Evolutionary conservation across 2,888 invertebrate genomes (phyloP).

Genomic region (Oithona nana): DNA sequence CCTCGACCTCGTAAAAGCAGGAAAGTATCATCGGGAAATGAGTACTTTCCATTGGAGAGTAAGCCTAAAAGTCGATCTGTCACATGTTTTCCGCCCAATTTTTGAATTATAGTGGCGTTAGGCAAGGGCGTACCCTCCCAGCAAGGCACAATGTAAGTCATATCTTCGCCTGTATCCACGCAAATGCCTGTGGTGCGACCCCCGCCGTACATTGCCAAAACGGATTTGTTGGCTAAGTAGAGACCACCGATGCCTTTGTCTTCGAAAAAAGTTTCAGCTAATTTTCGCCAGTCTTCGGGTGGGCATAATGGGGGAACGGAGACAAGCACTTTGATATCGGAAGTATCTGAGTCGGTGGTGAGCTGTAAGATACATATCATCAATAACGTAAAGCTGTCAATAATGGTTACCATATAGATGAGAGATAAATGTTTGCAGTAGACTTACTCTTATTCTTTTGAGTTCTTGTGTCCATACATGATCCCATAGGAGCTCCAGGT

Average conservation of each 20-base stretch:
- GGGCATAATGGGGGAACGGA: slow-evolving; percentile 10
- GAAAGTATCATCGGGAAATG: slow-evolving; percentile 16
- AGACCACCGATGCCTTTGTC: neutral
- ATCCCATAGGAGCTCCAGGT: slow-evolving; percentile 8
- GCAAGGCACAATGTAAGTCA: slow-evolving; percentile 16
- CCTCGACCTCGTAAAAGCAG: neutral
- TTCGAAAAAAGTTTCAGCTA: slow-evolving; percentile 14
- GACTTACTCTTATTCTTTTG: neutral
- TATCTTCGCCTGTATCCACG: slow-evolving; percentile 14
- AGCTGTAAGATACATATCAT: too few species aligned
- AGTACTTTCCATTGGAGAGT: slow-evolving; percentile 15
- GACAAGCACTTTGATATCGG: neutral
- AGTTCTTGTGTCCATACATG: neutral
- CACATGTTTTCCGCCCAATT: slow-evolving; percentile 15
- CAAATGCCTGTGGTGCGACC: slow-evolving; percentile 12
- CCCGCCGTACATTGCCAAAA: slow-evolving; percentile 16
- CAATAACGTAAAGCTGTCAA: too few species aligned
- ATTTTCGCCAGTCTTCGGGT: slow-evolving; percentile 8
- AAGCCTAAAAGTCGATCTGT: slow-evolving; percentile 3
- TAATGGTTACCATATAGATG: too few species aligned
- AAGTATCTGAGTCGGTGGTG: neutral
- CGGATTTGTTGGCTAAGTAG: slow-evolving; percentile 14
- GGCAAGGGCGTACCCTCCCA: slow-evolving; percentile 10
- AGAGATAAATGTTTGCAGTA: too few species aligned
- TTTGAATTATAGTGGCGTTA: slow-evolving; percentile 6